Base-by-base conservation (phyloP, 2,113 vertebrate species). In the Lagopus leucura region DNA sequence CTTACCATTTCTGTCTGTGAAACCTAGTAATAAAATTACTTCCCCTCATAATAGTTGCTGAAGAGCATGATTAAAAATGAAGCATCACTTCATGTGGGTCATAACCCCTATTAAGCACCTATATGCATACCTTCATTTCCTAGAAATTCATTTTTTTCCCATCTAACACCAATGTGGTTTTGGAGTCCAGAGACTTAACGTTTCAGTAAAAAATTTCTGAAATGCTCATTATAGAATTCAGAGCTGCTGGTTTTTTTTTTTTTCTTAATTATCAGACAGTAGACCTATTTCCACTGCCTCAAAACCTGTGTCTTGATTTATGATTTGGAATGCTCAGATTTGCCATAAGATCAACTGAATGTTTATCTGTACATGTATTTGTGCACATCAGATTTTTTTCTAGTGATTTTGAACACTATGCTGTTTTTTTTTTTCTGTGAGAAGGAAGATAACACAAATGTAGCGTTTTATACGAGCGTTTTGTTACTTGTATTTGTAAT, bases 111-210 rank as follows among this genome's bases (percentile, higher is more conserved):
- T 77, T 73, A 16, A 57, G 21, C 10, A 12, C 21, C 4, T 57
- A 50, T 55, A 30, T 13, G 10, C 21, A 64, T 28, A 25, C 4
- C 22, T 61, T n/a, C 8, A 21, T 38, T 0, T 0, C 24, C 30
- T 45, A 40, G 32, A 82, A 55, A 3, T 64, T 18, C 12, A 14
- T 30, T 64, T 75, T 60, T 60, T 78, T 66, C 21, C 8, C 8
- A 8, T 15, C 8, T 5, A 45, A n/a, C 32, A 55, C 8, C 18
- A 38, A 2, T 6, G 3, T 30, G 5, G 13, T 80, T 54, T 57
- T 57, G 36, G 34, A 70, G 28, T 21, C 54, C 25, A 66, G 18
- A 78, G 40, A 43, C 5, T 17, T 6, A 70, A 1, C 57, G 3
- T 74, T 82, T 69, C 42, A 82, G 36, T 81, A 82, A 22, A 14